Evolutionary conservation across 2,888 invertebrate genomes (phyloP), one percentile per base, ranked within the genome.

Genomic region (Apotomis betuletana): DNA sequence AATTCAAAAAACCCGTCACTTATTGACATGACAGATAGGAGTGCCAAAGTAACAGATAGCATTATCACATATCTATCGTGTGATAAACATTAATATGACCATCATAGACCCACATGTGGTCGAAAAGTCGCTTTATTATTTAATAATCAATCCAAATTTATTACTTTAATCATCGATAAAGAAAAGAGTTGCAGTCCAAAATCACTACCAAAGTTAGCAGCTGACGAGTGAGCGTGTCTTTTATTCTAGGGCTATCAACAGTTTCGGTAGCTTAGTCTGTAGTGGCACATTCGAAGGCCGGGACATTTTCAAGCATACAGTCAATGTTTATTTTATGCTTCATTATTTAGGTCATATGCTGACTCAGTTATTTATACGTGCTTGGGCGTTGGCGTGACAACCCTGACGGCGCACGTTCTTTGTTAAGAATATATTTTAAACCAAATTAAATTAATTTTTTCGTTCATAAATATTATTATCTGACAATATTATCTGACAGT

Each of bases 311-410:
- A 60, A 54, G 60, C 67, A 67, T 55, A 67, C 67, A 72, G 76
- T 67, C 78, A 76, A 80, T 81, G 82, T 81, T 81, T 80, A 82
- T 84, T 85, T 84, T 82, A 85, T 85, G 80, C 75, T 76, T 81
- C 84, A 84, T 87, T 87, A 86, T 86, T 82, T 80, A 84, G 83
- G 84, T 81, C 82, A 82, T 81, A 79, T 74, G 81, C 80, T 81
- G 81, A 81, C 80, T 81, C 74, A 62, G 80, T 79, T 83, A 81
- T 78, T 80, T 81, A 79, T 80, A 78, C 74, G 76, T 68, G 73
- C 52, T 38, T 13, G 54, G 69, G 71, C 73, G 73, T 73, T 68
- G 68, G 68, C 70, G 70, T 73, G 69, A 67, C 74, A 67, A 69
- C 69, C 71, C 62, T 63, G 72, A 52, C 71, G 52, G 55, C 51